phyloP scores from a whole-genome alignment of 2,888 invertebrate genomes.

The Coremacera marginata region DNA sequence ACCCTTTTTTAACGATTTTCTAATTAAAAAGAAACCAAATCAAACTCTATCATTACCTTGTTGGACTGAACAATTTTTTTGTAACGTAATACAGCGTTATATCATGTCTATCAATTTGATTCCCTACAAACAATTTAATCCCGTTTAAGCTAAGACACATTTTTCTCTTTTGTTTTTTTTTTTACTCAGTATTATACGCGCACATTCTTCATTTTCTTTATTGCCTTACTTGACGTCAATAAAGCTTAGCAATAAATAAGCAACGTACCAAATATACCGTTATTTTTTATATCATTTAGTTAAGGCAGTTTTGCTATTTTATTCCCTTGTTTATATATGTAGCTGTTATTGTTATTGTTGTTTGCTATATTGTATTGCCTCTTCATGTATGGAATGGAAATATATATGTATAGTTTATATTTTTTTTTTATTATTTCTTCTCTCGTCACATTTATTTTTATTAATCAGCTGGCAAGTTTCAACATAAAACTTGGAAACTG shows the following conservation, averaged over 20 bases:
- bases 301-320: not conserved
- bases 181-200: too few relatives aligned
- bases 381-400: too few relatives aligned
- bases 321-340: too few relatives aligned
- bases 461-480: not conserved
- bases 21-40: too few relatives aligned
- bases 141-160: not conserved
- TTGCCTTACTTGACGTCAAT: not conserved
- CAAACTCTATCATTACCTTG: too few relatives aligned
- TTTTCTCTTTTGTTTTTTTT: not conserved
- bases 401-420: too few relatives aligned
- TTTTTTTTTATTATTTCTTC: too few relatives aligned
- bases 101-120: not conserved
- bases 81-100: not conserved
- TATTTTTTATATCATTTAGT: constrained; percentile 13
- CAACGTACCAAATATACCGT: constrained; percentile 1
- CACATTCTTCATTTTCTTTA: constrained; percentile 12
- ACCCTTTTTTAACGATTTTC: too few relatives aligned
- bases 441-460: not conserved
- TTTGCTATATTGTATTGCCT: too few relatives aligned
- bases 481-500: not conserved
- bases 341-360: too few relatives aligned
- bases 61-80: too few relatives aligned
- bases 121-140: not conserved
- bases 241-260: not conserved